These are phyloP conservation scores for Lypha dubia DNA, from an alignment of 2,888 invertebrate species.

Conservation along the genomic window DNA sequence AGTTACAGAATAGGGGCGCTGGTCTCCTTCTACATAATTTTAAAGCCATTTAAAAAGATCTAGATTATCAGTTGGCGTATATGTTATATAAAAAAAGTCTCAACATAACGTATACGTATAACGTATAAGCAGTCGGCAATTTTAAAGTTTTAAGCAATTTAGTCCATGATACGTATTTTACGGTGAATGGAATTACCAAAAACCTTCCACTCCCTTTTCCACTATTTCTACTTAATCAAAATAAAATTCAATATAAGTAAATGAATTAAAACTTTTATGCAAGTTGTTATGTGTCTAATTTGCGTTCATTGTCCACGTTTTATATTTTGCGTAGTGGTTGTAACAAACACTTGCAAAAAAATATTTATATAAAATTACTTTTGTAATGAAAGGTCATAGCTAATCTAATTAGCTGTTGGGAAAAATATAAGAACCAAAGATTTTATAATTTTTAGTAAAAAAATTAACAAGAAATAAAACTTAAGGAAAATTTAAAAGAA, in stretches of 20 bases:
- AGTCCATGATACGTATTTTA: too few species aligned
- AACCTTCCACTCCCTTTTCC: too few species aligned
- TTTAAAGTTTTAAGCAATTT: not conserved
- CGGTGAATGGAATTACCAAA: too few species aligned
- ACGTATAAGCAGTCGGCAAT: not conserved
- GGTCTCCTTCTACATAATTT: too few species aligned
- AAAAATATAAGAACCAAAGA: slow-evolving; percentile 30
- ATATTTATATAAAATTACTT: slow-evolving; percentile 4
- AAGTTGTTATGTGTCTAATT: not conserved
- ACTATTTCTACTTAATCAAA: not conserved
- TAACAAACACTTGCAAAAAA: not conserved
- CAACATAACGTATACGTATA: not conserved
- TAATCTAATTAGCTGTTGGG: slow-evolving; percentile 58
- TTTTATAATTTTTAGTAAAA: not conserved
- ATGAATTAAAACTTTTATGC: not conserved
- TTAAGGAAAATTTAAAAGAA: not conserved
- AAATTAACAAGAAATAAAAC: not conserved
- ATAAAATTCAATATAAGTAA: not conserved
- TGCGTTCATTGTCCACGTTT: not conserved
- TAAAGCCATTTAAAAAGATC: too few species aligned
- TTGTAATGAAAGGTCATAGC: slow-evolving; percentile 54
- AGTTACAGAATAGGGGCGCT: too few species aligned
- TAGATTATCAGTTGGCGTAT: too few species aligned
- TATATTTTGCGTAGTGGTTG: not conserved
- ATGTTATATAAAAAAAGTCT: not conserved